Base-by-base conservation (phyloP, 2,888 invertebrate genomes). In the Xanthia icteritia region DNA sequence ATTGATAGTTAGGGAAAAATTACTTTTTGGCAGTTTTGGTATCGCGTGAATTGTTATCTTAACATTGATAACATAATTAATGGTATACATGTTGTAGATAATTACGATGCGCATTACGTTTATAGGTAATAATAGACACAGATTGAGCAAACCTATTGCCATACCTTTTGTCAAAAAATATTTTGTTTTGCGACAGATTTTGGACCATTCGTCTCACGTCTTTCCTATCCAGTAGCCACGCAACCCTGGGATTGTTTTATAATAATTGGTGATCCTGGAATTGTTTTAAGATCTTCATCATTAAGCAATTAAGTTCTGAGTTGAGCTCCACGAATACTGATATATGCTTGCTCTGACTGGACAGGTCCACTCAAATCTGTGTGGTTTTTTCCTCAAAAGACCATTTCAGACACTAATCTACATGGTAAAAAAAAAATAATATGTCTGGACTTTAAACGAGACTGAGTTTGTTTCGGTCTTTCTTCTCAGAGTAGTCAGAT, bases 41-140 rank as follows among this genome's bases (percentile, higher is more conserved):
- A 73, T 39, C n/a, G 36, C 27, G 13, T 31, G 45, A n/a, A 39
- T 45, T 72, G 3, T 27, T 77, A 77, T 69, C 60, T 56, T 13
- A 56, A 51, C 4, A 48, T 56, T 23, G 39, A 73, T 58, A 64
- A 13, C 4, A 79, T n/a, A 45, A 45, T 61, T n/a, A 77, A 42
- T 78, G 66, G 36, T 42, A 31, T 60, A 31, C 15, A 36, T 42
- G 17, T 61, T 75, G 13, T 76, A 5, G 54, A 23, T 42, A n/a
- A 6, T 13, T 13, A 48, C 36, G 20, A 27, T 76, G 39, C 4
- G 54, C n/a, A 5, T 76, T 11, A 31, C n/a, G 6, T 45, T 42
- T 61, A 20, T 8, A 23, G 45, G 45, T 23, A n/a, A 39, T 58
- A 27, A 39, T 23, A 54, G 9, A 48, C 13, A n/a, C 20, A 60